A percentile compares a stretch with the other conserved stretches of the same genome.
Evolutionary conservation across 2,113 vertebrate species (phyloP).

Genomic region (Phoxinus phoxinus): DNA sequence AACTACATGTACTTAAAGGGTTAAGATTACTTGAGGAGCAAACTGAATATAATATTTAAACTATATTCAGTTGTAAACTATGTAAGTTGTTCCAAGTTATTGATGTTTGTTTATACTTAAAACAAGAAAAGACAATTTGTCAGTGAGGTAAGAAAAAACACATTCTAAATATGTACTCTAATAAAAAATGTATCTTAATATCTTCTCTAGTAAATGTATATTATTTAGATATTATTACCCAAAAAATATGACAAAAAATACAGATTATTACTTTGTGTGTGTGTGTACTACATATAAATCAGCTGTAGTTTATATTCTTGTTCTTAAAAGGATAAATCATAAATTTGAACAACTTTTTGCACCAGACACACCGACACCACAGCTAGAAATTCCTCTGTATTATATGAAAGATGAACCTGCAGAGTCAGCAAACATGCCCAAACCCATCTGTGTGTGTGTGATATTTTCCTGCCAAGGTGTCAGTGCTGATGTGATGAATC

Average conservation of each 20-base stretch:
- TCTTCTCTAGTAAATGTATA: neutral
- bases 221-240: neutral
- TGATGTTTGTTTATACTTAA: neutral
- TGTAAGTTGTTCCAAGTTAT: neutral
- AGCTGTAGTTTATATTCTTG: neutral
- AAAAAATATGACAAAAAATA: neutral
- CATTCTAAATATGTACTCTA: neutral
- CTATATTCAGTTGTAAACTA: too few species aligned
- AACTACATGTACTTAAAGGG: too few species aligned
- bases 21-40: neutral
- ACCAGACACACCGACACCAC: neutral
- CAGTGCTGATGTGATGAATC: constrained; percentile 45
- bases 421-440: constrained; percentile 34
- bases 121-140: neutral
- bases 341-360: neutral
- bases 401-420: constrained; percentile 6
- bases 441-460: constrained; percentile 39
- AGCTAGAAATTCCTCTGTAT: neutral
- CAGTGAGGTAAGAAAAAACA: neutral
- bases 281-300: neutral
- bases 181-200: neutral
- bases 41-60: neutral
- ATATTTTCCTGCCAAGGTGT: constrained; percentile 26
- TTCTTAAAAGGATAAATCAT: neutral
- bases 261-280: neutral